Base-by-base conservation (phyloP, 1,140 invertebrate genomes). In the Mizuhopecten yessoensis region DNA sequence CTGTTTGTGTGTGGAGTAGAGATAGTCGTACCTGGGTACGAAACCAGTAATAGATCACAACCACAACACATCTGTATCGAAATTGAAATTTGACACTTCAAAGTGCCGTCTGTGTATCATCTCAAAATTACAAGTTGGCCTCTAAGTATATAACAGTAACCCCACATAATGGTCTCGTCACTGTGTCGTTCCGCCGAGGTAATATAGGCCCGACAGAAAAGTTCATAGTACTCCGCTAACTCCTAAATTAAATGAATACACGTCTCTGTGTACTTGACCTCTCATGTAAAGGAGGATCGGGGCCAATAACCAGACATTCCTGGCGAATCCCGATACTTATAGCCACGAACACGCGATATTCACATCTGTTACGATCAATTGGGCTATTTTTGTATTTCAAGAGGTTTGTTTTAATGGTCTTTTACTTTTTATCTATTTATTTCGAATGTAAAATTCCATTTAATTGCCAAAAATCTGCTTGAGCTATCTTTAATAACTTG, bases 181-280 rank as follows among this genome's bases (percentile, higher is more conserved):
- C 57, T 13, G n/a, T 75, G 57, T 75, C 57, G 57, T 75, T 75
- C 57, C 57, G 57, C 57, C 57, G n/a, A 75, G 57, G 57, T 75
- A 75, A 75, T 75, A 75, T 75, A 75, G 57, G 23, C 57, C n/a
- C 57, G n/a, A 0, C n/a, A 9, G 57, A 75, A 75, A 75, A 75
- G 57, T 75, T 75, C n/a, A 75, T 75, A 75, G 57, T 75, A 75
- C 57, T n/a, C 9, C 57, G 57, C 23, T 75, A 9, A 17, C 57
- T 75, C 23, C 57, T 75, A 75, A 75, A 75, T 75, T 75, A n/a
- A 75, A 75, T 75, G 57, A 29, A 75, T 75, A 75, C 57, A 75
- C 57, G 57, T 75, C 17, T 75, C 57, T 7, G 29, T 75, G 57
- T 75, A 29, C 57, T 5, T 75, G 57, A 75, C 57, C 57, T 75